Conservation (phyloP, 2,888 invertebrate species). For the Lepeophtheirus nordmannii region DNA sequence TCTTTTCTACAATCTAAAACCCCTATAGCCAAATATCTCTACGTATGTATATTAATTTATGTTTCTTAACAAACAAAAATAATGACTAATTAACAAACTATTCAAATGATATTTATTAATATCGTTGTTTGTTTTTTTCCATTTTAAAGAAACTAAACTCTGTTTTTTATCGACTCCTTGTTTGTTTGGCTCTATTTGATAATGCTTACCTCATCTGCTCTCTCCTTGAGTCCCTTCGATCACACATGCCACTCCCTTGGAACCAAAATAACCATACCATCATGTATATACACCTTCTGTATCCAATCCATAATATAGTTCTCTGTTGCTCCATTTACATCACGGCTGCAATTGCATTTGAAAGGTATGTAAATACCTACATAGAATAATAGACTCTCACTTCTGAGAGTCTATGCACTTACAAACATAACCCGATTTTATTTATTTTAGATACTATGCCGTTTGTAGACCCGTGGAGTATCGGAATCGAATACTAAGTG, state of each 20-base stretch:
- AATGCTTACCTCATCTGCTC: constrained; percentile 9
- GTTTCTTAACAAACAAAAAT: too few species aligned
- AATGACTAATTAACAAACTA: too few species aligned
- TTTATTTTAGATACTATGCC: background rate
- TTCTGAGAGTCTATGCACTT: too few species aligned
- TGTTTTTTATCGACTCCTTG: constrained; percentile 12
- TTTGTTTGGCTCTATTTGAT: constrained; percentile 17
- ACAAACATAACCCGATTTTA: too few species aligned
- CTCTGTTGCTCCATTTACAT: background rate
- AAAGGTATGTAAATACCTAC: too few species aligned
- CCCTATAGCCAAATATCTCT: too few species aligned
- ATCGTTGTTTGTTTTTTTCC: too few species aligned
- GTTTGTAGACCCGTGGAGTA: background rate
- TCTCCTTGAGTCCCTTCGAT: constrained; percentile 16
- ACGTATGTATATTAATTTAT: too few species aligned
- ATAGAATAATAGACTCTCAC: too few species aligned
- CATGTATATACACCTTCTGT: background rate
- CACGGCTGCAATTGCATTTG: background rate
- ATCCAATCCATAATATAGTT: background rate
- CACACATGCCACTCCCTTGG: background rate
- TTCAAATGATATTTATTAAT: too few species aligned
- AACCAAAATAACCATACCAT: background rate
- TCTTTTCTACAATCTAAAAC: too few species aligned
- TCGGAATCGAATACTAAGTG: background rate
- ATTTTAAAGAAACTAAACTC: background rate